Percentiles rank a stretch among this genome's conserved stretches.
These are phyloP conservation scores for Pinna nobilis DNA, from an alignment of 1,140 invertebrate species.

Conservation along the genomic window DNA sequence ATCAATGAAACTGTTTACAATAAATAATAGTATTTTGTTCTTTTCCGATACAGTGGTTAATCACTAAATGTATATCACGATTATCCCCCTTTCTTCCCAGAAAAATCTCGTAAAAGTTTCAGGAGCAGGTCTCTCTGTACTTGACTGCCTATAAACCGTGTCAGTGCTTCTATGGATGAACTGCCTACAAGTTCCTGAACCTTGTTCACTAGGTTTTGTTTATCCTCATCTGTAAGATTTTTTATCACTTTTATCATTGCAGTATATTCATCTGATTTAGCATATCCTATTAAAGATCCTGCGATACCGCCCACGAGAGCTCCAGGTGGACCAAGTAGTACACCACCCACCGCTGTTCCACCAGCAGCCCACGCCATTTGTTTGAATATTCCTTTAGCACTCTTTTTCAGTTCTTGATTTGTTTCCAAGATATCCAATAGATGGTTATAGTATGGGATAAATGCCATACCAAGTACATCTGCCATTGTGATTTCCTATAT, in stretches of 20 bases:
- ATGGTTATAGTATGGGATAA: constrained; percentile 69
- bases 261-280: constrained; percentile 57
- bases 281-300: constrained; percentile 63
- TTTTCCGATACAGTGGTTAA: too few relatives aligned
- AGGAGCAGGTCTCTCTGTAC: constrained; percentile 42
- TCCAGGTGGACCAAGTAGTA: constrained; percentile 55
- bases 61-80: too few relatives aligned
- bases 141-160: constrained; percentile 59
- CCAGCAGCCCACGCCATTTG: constrained; percentile 62
- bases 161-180: constrained; percentile 59
- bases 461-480: constrained; percentile 58
- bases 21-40: too few relatives aligned
- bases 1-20: too few relatives aligned
- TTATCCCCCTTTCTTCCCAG: too few relatives aligned
- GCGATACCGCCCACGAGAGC: constrained; percentile 59
- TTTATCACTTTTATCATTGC: constrained; percentile 60
- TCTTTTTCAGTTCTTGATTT: constrained; percentile 62
- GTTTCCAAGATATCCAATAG: constrained; percentile 64
- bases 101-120: constrained; percentile 15
- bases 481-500: constrained; percentile 45
- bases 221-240: constrained; percentile 61
- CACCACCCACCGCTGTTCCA: constrained; percentile 54
- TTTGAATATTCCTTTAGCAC: constrained; percentile 63
- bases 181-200: constrained; percentile 68
- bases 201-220: constrained; percentile 56